Conservation (phyloP, 2,888 invertebrate genomes). For the Drosophila peninsularis region DNA sequence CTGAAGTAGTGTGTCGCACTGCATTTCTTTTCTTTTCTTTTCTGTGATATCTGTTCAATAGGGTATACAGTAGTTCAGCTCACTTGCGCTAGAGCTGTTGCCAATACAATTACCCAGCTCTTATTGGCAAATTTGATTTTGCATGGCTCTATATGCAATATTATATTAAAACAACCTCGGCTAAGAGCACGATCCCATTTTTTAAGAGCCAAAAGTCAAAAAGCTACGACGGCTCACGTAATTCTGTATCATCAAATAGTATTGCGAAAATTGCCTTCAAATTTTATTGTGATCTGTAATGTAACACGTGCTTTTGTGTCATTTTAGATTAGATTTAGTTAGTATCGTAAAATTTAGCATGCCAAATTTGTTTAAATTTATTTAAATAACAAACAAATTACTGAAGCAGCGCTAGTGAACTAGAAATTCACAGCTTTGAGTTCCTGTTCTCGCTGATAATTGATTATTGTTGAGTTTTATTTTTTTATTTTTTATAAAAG, state of each 20-base stretch:
- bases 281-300: background rate
- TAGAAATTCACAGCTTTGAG: too few relatives aligned
- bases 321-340: too few relatives aligned
- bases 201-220: conserved; percentile 19
- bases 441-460: too few relatives aligned
- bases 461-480: too few relatives aligned
- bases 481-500: too few relatives aligned
- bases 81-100: conserved; percentile 1
- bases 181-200: conserved; percentile 18
- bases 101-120: conserved; percentile 14
- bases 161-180: conserved; percentile 2
- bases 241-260: conserved; percentile 15
- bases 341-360: too few relatives aligned
- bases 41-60: background rate
- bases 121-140: conserved; percentile 23
- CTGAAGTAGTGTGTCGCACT: too few relatives aligned
- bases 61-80: conserved; percentile 13
- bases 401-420: too few relatives aligned
- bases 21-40: background rate
- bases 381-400: background rate
- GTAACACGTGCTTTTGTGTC: background rate
- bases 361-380: background rate
- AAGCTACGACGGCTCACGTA: conserved; percentile 49
- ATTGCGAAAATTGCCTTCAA: conserved; percentile 3
- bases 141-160: conserved; percentile 6